Percentiles rank a stretch among this genome's conserved stretches.
Conservation (phyloP, 2,113 vertebrate genomes). For the Neogale vison region DNA sequence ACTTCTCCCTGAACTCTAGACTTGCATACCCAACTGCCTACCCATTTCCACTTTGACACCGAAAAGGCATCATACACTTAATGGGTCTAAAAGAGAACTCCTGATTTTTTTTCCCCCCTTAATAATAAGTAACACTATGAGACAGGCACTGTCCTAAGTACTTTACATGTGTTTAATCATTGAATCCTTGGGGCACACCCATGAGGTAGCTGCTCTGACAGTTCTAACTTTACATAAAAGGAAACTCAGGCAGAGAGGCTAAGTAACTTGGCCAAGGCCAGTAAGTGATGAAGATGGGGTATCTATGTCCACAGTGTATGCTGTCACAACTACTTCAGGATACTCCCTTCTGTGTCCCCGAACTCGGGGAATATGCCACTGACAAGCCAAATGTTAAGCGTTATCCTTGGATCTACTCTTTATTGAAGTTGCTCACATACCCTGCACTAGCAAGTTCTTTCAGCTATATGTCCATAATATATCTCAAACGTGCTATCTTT, state of each 20-base stretch:
- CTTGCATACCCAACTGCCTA: neutral
- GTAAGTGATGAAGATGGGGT: neutral
- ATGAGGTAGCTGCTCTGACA: neutral
- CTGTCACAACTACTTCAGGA: too few relatives aligned
- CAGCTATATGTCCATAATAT: neutral
- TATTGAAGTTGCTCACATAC: neutral
- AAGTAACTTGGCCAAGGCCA: neutral
- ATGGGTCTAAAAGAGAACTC: neutral
- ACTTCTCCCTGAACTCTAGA: neutral
- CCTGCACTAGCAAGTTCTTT: neutral
- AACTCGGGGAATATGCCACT: neutral
- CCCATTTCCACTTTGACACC: neutral
- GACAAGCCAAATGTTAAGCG: neutral
- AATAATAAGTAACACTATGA: neutral
- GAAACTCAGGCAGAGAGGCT: neutral
- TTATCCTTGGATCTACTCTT: neutral
- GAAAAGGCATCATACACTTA: neutral
- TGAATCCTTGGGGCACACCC: neutral
- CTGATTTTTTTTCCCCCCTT: neutral
- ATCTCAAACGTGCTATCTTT: neutral
- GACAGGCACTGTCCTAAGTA: neutral
- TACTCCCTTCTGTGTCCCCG: neutral
- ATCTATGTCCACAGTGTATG: neutral
- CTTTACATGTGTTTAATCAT: neutral
- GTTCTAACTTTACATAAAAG: neutral